Base-by-base conservation (phyloP, 2,797 vertebrate species). In the Hemibagrus guttatus region DNA sequence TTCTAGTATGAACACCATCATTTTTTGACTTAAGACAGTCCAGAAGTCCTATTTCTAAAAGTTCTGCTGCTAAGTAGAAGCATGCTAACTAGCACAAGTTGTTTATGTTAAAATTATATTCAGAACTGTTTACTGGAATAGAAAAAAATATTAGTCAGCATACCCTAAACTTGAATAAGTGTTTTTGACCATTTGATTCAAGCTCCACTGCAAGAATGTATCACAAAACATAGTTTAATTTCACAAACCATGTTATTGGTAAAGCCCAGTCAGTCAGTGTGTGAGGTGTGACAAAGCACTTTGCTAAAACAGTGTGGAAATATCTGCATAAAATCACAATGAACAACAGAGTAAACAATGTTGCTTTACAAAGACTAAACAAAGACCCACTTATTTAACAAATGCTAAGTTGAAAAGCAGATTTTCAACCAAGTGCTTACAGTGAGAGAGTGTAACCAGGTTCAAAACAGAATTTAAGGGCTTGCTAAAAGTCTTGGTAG, bases 341-440 rank as follows among this genome's bases (percentile, higher is more conserved):
- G 66, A 81, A 88, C 84, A 82, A 79, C 80, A 88, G 64, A 71
- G 49, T 82, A 76, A 88, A 88, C 87, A 88, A 85, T 82, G 80
- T 72, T 42, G 9, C 81, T 79, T 83, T 68, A 85, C 84, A 88
- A 66, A 31, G 52, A 85, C 59, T 17, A 63, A 81, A 88, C 84
- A 88, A 85, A 87, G 83, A 75, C 14, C 4, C 69, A 26, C 19
- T 84, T 85, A 69, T 88, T 58, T 61, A 81, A 66, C 61, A 74
- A 84, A 81, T 74, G 54, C 31, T 74, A 68, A 82, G 69, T 58
- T 82, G 59, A 72, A 75, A 58, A 76, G 61, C 66, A 52, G 74
- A 84, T 84, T 84, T 87, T 71, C 26, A 23, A 61, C 52, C 56
- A 54, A 80, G 39, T 71, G 63, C 66, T 63, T 71, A 39, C 21